Conservation (phyloP, 2,797 vertebrate species). For the Platalea minor region DNA sequence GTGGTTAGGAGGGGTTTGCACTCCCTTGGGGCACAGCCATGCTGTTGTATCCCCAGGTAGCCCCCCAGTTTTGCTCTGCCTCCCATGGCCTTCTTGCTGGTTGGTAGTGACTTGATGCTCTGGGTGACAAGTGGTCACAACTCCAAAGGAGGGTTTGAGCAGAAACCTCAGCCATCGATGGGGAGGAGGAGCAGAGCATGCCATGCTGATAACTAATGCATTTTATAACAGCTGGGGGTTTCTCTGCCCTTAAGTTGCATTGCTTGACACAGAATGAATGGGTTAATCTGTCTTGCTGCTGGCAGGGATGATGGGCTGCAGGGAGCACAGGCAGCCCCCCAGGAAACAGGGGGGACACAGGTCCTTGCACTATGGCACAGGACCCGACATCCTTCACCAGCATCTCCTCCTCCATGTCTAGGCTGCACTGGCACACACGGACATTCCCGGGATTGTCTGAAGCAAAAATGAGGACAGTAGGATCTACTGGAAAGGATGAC, state of each 20-base stretch:
- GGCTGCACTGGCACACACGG: not conserved
- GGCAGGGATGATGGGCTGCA: not conserved
- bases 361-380: not conserved
- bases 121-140: not conserved
- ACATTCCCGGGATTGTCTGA: not conserved
- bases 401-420: not conserved
- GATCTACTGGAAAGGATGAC: not conserved
- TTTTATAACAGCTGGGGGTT: not conserved
- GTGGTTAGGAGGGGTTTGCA: not conserved
- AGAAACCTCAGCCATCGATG: not conserved
- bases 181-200: not conserved
- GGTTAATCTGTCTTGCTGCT: not conserved
- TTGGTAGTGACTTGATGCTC: not conserved
- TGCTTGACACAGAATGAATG: not conserved
- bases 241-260: not conserved
- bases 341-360: not conserved
- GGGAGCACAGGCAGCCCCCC: not conserved
- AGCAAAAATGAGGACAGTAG: not conserved
- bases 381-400: not conserved
- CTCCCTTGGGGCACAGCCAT: not conserved
- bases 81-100: not conserved
- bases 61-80: not conserved
- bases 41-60: not conserved
- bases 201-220: not conserved
- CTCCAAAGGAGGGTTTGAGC: not conserved